Evolutionary conservation across 2,797 vertebrate species (phyloP).

Genomic region (Cirrhinus molitorella): DNA sequence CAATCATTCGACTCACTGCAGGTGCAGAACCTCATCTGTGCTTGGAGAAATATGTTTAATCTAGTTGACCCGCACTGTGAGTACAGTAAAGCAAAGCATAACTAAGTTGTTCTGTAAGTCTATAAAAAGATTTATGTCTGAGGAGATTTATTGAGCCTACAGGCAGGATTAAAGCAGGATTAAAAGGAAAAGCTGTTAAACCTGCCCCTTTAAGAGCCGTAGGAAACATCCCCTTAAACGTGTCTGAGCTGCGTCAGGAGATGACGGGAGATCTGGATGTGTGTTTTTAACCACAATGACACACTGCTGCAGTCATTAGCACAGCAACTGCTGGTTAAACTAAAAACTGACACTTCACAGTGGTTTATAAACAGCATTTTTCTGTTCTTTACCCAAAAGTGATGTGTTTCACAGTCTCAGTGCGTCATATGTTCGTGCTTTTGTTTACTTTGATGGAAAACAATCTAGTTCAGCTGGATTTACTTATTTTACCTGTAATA

Average conservation of each 20-base stretch:
- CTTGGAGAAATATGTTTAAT: slow-evolving; percentile 18
- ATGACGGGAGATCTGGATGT: neutral
- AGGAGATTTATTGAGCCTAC: slow-evolving; percentile 67
- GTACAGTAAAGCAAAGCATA: slow-evolving; percentile 17
- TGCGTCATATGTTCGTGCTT: neutral
- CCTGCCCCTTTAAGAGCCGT: slow-evolving; percentile 63
- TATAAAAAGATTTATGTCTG: slow-evolving; percentile 54
- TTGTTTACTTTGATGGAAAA: neutral
- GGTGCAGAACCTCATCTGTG: neutral
- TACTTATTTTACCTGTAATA: neutral
- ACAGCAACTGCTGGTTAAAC: slow-evolving; percentile 1
- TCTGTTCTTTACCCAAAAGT: neutral
- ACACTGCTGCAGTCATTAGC: neutral
- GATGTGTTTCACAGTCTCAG: neutral
- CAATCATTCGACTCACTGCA: neutral
- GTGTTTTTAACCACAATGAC: neutral
- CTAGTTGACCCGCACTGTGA: slow-evolving; percentile 31
- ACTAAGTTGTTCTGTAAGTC: slow-evolving; percentile 38
- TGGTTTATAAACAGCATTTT: neutral
- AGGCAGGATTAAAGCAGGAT: slow-evolving; percentile 66
- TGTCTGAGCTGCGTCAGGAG: slow-evolving; percentile 10
- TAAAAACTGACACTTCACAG: neutral
- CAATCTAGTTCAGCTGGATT: neutral
- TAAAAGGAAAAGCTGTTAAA: slow-evolving; percentile 71
- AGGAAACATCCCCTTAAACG: slow-evolving; percentile 65